A percentile compares a stretch with the other conserved stretches of the same genome.
Evolutionary conservation across 2,888 invertebrate species (phyloP).

Genomic region (Tenthredo livida): DNA sequence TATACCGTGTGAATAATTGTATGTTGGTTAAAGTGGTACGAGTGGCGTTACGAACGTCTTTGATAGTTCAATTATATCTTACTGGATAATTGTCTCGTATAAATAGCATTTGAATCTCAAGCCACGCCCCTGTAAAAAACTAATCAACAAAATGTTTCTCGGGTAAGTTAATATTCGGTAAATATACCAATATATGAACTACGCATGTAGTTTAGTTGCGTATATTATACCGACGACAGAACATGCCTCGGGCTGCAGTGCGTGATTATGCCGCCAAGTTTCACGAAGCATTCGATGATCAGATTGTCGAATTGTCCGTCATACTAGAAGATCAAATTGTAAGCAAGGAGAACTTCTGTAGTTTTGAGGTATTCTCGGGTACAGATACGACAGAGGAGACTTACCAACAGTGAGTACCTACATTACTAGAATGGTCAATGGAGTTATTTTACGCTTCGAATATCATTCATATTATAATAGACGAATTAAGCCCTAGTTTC

Average conservation of each 20-base stretch:
- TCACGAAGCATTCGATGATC: neutral
- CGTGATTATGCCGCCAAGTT: neutral
- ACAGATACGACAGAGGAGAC: slow-evolving; percentile 55
- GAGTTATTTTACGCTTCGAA: neutral
- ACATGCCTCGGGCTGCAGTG: neutral
- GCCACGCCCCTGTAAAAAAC: slow-evolving; percentile 21
- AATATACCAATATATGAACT: neutral
- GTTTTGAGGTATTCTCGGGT: slow-evolving; percentile 67
- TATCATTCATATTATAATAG: neutral
- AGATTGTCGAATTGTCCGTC: neutral
- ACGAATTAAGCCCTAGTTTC: neutral
- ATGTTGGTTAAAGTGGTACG: neutral
- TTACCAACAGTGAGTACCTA: slow-evolving; percentile 67
- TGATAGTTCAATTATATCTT: neutral
- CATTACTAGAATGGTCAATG: neutral
- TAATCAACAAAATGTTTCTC: neutral
- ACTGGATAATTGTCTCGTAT: neutral
- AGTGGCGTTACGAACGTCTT: neutral
- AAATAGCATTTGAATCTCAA: neutral
- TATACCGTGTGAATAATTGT: neutral
- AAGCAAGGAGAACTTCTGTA: slow-evolving; percentile 65
- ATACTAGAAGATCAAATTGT: slow-evolving; percentile 60
- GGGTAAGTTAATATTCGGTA: neutral
- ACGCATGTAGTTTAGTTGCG: neutral
- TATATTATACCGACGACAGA: neutral